Conservation (phyloP, 2,888 invertebrate genomes). For the Spilosoma lubricipeda region DNA sequence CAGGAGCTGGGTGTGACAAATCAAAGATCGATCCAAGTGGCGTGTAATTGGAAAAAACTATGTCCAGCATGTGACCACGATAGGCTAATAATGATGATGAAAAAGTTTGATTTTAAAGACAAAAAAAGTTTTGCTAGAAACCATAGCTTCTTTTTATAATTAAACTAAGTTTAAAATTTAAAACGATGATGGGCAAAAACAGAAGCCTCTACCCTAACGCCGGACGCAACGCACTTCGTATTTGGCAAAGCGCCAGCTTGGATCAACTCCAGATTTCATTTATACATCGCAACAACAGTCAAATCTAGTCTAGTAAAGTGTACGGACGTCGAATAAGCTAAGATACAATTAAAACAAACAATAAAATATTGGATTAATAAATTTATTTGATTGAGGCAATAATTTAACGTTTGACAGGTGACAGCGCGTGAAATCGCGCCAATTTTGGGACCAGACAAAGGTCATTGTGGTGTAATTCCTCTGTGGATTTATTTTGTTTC, state of each 20-base stretch:
- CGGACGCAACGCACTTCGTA: constrained; percentile 78
- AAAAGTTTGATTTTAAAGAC: too few species aligned
- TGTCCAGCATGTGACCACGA: too few species aligned
- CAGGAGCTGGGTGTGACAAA: too few species aligned
- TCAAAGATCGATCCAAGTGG: too few species aligned
- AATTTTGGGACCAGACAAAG: constrained; percentile 48
- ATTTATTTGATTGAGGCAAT: constrained; percentile 49
- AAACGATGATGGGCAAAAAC: constrained; percentile 27
- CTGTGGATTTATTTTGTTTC: constrained; percentile 41
- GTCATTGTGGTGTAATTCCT: constrained; percentile 44
- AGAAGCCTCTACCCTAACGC: constrained; percentile 53
- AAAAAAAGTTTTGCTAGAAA: too few species aligned
- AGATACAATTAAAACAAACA: constrained; percentile 44
- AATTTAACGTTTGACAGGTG: constrained; percentile 40
- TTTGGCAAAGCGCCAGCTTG: constrained; percentile 85
- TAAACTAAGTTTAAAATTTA: constrained; percentile 30
- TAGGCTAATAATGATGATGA: too few species aligned
- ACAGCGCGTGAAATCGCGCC: constrained; percentile 56
- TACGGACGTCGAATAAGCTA: constrained; percentile 61
- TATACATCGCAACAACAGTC: constrained; percentile 66
- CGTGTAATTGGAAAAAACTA: too few species aligned
- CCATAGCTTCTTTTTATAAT: too few species aligned
- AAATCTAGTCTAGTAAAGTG: constrained; percentile 63
- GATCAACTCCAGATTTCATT: constrained; percentile 69
- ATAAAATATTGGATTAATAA: constrained; percentile 36